These are phyloP conservation scores for Pissodes strobi DNA, from an alignment of 1,140 invertebrate genomes.

Conservation along the genomic window DNA sequence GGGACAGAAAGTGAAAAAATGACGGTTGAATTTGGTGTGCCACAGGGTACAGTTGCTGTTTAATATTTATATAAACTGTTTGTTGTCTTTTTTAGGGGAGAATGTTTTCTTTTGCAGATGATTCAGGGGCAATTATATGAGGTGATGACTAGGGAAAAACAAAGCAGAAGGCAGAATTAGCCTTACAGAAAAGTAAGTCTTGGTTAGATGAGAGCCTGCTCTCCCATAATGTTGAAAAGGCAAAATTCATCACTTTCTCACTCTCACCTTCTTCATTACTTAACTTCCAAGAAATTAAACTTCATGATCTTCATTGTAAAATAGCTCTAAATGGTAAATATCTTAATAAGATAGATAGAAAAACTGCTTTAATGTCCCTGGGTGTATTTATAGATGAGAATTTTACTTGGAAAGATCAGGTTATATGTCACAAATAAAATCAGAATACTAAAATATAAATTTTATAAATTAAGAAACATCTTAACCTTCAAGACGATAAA, in stretches of 20 bases:
- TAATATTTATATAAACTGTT: conserved; percentile 14
- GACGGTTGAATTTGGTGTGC: not conserved
- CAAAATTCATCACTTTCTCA: conserved; percentile 8
- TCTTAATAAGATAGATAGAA: not conserved
- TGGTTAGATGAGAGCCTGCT: not conserved
- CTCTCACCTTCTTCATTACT: not conserved
- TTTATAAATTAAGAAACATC: not conserved
- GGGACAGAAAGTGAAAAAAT: not conserved
- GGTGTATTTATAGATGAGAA: no score
- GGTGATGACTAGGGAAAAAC: not conserved
- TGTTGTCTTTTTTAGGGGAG: not conserved
- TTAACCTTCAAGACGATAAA: not conserved
- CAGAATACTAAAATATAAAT: not conserved
- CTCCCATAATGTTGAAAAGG: conserved; percentile 3
- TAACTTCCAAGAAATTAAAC: not conserved
- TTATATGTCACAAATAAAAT: not conserved
- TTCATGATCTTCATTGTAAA: no score
- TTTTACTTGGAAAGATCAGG: not conserved
- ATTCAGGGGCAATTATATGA: not conserved
- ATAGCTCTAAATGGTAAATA: not conserved
- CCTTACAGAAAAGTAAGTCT: not conserved
- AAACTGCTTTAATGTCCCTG: not conserved
- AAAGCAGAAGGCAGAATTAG: not conserved
- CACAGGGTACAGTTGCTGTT: not conserved
- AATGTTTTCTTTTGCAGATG: conserved; percentile 6